Conservation (phyloP, 2,888 invertebrate species). For the Phortica magna region DNA sequence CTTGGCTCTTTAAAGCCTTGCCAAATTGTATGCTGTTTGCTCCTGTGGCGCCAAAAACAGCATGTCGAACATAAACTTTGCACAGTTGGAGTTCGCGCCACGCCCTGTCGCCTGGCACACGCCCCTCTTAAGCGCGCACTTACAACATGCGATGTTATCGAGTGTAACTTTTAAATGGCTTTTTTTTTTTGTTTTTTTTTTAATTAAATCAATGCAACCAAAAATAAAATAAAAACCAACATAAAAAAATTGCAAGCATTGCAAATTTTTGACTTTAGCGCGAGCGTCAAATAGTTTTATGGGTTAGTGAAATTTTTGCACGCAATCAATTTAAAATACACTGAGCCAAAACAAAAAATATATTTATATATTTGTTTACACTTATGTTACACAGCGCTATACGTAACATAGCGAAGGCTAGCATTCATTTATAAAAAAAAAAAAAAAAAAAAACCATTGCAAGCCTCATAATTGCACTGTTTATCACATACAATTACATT, state of each 20-base stretch:
- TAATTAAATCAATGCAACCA: too few species aligned
- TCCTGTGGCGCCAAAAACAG: conserved; percentile 64
- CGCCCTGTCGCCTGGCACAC: background rate
- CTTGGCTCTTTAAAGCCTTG: conserved; percentile 4
- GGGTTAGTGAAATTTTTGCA: background rate
- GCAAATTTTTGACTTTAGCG: background rate
- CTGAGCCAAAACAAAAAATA: background rate
- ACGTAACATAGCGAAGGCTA: too few species aligned
- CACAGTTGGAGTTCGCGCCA: conserved; percentile 55
- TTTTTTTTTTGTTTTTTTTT: background rate
- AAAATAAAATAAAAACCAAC: too few species aligned
- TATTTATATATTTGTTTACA: too few species aligned
- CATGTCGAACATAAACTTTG: conserved; percentile 68
- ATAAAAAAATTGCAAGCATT: background rate
- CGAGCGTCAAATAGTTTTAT: background rate
- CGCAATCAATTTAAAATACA: background rate
- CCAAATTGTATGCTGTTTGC: conserved; percentile 32
- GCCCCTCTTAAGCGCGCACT: background rate
- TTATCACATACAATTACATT: too few species aligned
- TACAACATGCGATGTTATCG: background rate
- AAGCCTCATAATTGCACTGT: too few species aligned
- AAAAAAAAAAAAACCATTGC: too few species aligned
- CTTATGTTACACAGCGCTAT: too few species aligned
- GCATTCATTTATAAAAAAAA: too few species aligned
- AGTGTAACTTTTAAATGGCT: background rate